Base-by-base conservation (phyloP, 1,140 invertebrate species). In the Drosophila pachea region DNA sequence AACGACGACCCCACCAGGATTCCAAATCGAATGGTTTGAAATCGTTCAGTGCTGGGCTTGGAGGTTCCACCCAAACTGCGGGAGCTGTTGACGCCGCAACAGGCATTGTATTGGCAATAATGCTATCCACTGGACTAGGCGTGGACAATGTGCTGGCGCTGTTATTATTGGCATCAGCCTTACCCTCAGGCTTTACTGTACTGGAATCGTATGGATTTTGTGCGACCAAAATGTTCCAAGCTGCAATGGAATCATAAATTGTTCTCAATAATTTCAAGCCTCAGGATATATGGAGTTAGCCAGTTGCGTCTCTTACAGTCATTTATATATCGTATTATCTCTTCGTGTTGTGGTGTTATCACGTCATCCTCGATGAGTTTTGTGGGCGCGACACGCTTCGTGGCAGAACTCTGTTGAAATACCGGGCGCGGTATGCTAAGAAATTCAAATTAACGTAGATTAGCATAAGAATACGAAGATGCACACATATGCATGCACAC, bases 1-100 rank as follows among this genome's bases (percentile, higher is more conserved):
- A 90, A 71, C 95, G 90, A 86, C 95, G 94, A 45, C 95, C 95
- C 95, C 95, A 97, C 94, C 95, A 97, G 9, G 94, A 93, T 84
- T 96, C 95, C 76, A 97, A 90, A 90, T 96, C 95, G 82, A 96
- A 96, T 7, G 95, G 95, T 81, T 95, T 94, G 84, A 96, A 96
- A 87, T 96, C 94, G 81, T 92, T 91, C 36, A 95, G 90, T 16
- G 91, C 90, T 47, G 92, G 91, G 76, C 92, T 94, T 2, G 94
- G 93, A 65, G 94, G 93, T 69, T 94, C 93, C 69, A 94, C 93
- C 89, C 94, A 93, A 82, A 94, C 95, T 81, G 93, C 94, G 7
- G 88, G 65, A 12, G 77, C 76, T 29, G 74, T 22, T n/a, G 70
- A 76, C n/a, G 67, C 59, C 33, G 63, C 53, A 33, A 77, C 66